phyloP scores from a whole-genome alignment of 2,113 vertebrate genomes.

The Furnarius figulus region DNA sequence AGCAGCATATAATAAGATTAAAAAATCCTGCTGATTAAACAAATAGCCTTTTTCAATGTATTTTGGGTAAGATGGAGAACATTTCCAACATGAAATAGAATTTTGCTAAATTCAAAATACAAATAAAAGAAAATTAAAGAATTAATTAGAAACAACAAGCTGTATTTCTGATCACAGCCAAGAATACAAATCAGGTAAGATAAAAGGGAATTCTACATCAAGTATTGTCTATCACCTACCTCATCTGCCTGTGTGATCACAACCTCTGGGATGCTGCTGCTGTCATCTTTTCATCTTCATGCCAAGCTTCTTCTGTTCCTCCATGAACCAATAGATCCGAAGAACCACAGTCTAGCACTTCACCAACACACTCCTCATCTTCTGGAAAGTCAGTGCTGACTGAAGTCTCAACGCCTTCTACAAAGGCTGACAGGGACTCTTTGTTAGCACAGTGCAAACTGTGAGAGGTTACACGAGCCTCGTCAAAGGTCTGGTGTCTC shows the following conservation, averaged over 20 bases:
- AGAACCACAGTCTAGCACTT: constrained; percentile 60
- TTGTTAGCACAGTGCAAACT: not conserved
- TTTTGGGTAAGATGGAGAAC: not conserved
- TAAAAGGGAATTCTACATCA: constrained; percentile 83
- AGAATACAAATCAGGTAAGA: constrained; percentile 82
- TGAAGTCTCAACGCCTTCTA: constrained; percentile 1
- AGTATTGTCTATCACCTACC: constrained; percentile 83
- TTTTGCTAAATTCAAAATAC: constrained; percentile 65
- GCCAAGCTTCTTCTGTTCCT: constrained; percentile 49
- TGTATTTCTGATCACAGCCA: constrained; percentile 74
- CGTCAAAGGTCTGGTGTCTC: not conserved
- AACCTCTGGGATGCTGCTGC: constrained; percentile 52
- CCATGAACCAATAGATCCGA: constrained; percentile 32
- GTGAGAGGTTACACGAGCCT: constrained; percentile 28
- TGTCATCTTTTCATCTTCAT: constrained; percentile 73
- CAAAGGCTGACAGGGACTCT: constrained; percentile 29
- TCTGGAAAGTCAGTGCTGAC: not conserved
- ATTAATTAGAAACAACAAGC: constrained; percentile 68
- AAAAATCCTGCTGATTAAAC: constrained; percentile 35
- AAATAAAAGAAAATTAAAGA: constrained; percentile 71
- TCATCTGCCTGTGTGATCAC: constrained; percentile 79
- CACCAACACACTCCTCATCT: constrained; percentile 9
- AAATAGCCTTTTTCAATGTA: not conserved
- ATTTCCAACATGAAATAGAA: constrained; percentile 36
- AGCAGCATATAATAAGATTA: constrained; percentile 57